Base-by-base conservation (phyloP, 2,797 vertebrate genomes). In the Arnoldichthys spilopterus region DNA sequence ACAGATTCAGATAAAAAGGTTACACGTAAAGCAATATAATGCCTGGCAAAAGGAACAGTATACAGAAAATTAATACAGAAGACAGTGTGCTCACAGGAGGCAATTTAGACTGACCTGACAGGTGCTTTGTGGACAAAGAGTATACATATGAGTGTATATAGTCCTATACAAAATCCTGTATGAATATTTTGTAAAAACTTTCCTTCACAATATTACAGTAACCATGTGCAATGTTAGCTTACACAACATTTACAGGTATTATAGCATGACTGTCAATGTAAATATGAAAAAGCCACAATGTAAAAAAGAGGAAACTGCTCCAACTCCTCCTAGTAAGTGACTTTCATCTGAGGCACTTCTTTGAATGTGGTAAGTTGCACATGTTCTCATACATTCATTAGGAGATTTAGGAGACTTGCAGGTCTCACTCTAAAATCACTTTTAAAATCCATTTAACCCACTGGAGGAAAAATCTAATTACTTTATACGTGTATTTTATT, bases 401-500 rank as follows among this genome's bases (percentile, higher is more conserved):
- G 18, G 37, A 54, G 58, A 75, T 26, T 63, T 51, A 69, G 53
- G 43, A 45, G 43, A 45, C 43, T 62, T 75, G 58, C 58, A 49
- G 59, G 37, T 28, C 51, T 72, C 37, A 71, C 26, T 12, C 26
- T 30, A 26, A 64, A 75, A 75, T 47, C 22, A 47, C 45, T 45
- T 64, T 64, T 58, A 69, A 56, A 70, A 63, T 37, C 51, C 24
- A 53, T 76, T 45, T 22, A 71, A 64, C 30, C 26, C 59, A 56
- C 26, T 37, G 66, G 16, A 56, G 37, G 56, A 80, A 26, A 18
- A 71, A 66, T 56, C 37, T n/a, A 58, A 58, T 76, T 37, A 26
- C 18, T 72, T 76, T 72, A 47, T 37, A 80, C 7, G 24, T 6
- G 4, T 45, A 22, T 34, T 30, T 72, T 40, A 47, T 76, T 93